A percentile compares a stretch with the other conserved stretches of the same genome.
Evolutionary conservation across 2,113 vertebrate genomes (phyloP).

Genomic region (Pagrus major): DNA sequence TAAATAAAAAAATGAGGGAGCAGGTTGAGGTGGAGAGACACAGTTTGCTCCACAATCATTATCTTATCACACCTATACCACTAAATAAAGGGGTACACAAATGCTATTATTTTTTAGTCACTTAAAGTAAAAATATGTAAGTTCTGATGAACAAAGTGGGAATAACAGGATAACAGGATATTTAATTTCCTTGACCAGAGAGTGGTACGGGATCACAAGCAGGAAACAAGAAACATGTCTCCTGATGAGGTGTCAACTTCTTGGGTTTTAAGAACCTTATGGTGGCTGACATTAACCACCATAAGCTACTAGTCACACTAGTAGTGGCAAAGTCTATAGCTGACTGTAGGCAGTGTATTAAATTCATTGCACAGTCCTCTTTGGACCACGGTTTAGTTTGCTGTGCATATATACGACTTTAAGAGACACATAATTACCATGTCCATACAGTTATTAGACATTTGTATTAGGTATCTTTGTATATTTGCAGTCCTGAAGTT

Average conservation of each 20-base stretch:
- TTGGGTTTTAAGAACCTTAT: too few relatives aligned
- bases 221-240: too few relatives aligned
- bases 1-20: background rate
- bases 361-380: background rate
- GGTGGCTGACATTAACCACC: background rate
- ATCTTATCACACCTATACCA: too few relatives aligned
- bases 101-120: background rate
- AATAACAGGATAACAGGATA: background rate
- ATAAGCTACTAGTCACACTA: background rate
- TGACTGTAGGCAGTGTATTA: too few relatives aligned
- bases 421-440: background rate
- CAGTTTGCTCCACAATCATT: background rate
- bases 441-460: background rate
- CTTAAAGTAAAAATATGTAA: background rate
- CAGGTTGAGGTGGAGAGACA: background rate
- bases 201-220: background rate
- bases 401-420: background rate
- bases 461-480: background rate
- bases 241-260: too few relatives aligned
- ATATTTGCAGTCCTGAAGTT: background rate
- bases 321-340: background rate
- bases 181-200: background rate
- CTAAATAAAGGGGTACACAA: background rate
- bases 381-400: background rate
- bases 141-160: background rate